Conservation (phyloP, 2,113 vertebrate species). For the Lepisosteus oculatus region DNA sequence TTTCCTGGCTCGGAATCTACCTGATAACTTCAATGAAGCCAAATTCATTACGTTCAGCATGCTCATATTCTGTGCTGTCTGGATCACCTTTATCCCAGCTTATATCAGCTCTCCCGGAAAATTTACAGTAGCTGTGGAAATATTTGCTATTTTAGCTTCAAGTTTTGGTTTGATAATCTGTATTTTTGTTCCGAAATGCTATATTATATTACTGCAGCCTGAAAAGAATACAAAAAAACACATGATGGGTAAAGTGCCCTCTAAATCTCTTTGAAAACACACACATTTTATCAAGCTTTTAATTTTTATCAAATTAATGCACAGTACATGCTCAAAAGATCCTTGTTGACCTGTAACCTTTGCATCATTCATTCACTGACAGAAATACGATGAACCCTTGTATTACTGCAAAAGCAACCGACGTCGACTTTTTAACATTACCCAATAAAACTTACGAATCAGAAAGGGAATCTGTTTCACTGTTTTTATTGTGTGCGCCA, state of each 20-base stretch:
- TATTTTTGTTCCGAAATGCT: constrained; percentile 5
- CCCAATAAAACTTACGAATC: too few relatives aligned
- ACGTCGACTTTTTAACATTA: too few relatives aligned
- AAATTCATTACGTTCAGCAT: constrained; percentile 5
- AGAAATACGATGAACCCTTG: too few relatives aligned
- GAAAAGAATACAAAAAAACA: constrained; percentile 11
- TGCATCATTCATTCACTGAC: too few relatives aligned
- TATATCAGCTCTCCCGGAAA: constrained; percentile 7
- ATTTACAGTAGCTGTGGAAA: constrained; percentile 2
- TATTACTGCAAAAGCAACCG: too few relatives aligned
- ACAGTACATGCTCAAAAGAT: too few relatives aligned
- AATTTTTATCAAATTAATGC: too few relatives aligned
- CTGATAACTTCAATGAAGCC: constrained; percentile 8
- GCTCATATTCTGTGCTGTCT: constrained; percentile 9
- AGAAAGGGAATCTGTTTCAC: too few relatives aligned
- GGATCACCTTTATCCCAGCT: constrained; percentile 9
- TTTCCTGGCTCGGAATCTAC: background rate
- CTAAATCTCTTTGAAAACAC: too few relatives aligned
- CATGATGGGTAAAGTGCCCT: background rate
- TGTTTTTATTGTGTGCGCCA: too few relatives aligned
- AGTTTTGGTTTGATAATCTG: background rate
- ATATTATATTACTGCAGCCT: constrained; percentile 3
- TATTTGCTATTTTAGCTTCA: constrained; percentile 8
- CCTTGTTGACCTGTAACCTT: too few relatives aligned
- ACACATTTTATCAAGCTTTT: too few relatives aligned